These are phyloP conservation scores for Columba janthina DNA, from an alignment of 2,113 vertebrate genomes.

Conservation along the genomic window DNA sequence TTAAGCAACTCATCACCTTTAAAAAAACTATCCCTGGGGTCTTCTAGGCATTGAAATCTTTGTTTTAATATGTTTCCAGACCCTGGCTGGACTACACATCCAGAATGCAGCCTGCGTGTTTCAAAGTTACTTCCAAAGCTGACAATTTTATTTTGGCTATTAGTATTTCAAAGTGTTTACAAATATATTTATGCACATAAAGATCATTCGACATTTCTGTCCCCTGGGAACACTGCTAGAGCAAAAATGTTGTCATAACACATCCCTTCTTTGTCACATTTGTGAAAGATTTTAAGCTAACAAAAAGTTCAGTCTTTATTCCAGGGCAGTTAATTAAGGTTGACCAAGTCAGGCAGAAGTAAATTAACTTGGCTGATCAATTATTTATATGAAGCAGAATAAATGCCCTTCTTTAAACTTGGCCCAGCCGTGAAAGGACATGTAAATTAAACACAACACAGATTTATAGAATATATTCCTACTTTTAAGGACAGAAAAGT, in stretches of 20 bases:
- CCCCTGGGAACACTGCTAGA: constrained; percentile 46
- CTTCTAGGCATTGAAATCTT: neutral
- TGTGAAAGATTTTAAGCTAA: constrained; percentile 77
- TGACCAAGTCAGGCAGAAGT: constrained; percentile 95
- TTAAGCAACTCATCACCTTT: constrained; percentile 3
- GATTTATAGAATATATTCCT: constrained; percentile 82
- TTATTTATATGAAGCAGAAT: constrained; percentile 98
- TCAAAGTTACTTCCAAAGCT: neutral
- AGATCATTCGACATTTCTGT: constrained; percentile 55
- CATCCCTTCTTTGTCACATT: constrained; percentile 58
- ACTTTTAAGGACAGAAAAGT: constrained; percentile 62
- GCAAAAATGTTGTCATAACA: constrained; percentile 63
- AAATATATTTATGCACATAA: constrained; percentile 54
- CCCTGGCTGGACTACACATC: neutral
- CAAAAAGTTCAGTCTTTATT: constrained; percentile 81
- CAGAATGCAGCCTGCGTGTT: fast-evolving
- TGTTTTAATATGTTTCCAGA: neutral
- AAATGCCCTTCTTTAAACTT: constrained; percentile 89
- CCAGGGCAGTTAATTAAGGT: constrained; percentile 91
- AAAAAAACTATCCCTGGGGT: neutral
- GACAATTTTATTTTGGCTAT: neutral
- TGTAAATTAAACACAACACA: constrained; percentile 87
- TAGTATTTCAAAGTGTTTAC: constrained; percentile 39
- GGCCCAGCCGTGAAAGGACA: constrained; percentile 84
- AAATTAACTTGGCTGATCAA: constrained; percentile 97